Evolutionary conservation across 2,113 vertebrate species (phyloP).

Genomic region (Neodon shergylaensis): DNA sequence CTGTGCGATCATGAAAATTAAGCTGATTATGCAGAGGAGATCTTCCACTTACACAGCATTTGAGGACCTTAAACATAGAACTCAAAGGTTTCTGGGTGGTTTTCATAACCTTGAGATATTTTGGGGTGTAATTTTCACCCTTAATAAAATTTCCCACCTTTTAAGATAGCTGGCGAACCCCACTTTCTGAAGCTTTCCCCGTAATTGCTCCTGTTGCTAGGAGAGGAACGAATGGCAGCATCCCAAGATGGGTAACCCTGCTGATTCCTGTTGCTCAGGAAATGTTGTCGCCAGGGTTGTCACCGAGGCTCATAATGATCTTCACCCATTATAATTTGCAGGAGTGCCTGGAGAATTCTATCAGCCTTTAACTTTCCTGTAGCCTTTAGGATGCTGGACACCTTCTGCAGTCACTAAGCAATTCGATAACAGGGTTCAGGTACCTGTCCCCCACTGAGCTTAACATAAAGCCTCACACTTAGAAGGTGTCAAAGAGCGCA

Average conservation of each 20-base stretch:
- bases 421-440: slow-evolving; percentile 20
- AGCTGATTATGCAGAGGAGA: slow-evolving; percentile 65
- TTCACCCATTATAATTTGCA: slow-evolving; percentile 60
- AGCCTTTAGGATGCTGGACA: slow-evolving; percentile 14
- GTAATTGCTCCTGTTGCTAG: slow-evolving; percentile 74
- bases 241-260: slow-evolving; percentile 52
- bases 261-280: slow-evolving; percentile 54
- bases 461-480: background rate
- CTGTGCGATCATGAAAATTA: background rate
- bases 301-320: slow-evolving; percentile 59
- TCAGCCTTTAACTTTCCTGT: slow-evolving; percentile 34
- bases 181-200: slow-evolving; percentile 70
- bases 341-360: slow-evolving; percentile 49
- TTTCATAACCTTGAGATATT: slow-evolving; percentile 73
- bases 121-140: slow-evolving; percentile 72
- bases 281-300: slow-evolving; percentile 56
- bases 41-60: slow-evolving; percentile 67
- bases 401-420: slow-evolving; percentile 9
- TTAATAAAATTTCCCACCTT: slow-evolving; percentile 77
- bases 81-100: slow-evolving; percentile 72
- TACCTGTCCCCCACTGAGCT: background rate
- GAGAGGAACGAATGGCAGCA: slow-evolving; percentile 74
- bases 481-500: slow-evolving; percentile 19
- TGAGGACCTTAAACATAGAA: slow-evolving; percentile 71
- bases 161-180: slow-evolving; percentile 66